Base-by-base conservation (phyloP, 2,888 invertebrate species). In the Drosophila infuscata region DNA sequence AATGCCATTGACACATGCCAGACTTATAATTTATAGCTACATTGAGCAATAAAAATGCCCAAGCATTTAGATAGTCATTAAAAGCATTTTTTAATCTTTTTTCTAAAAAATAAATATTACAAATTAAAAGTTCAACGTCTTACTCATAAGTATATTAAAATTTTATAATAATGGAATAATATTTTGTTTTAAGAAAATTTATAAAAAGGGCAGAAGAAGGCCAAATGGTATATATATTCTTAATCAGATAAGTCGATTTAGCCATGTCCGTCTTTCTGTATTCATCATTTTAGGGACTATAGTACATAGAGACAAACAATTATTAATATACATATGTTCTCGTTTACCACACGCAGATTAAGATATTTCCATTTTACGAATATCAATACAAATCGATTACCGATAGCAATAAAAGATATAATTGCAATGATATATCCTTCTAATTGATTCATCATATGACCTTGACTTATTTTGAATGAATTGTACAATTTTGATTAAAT, bases 281-380 rank as follows among this genome's bases (percentile, higher is more conserved):
- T 30, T 30, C 5, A 30, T 30, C 5, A 30, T 4, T 30, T 30
- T 15, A 15, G 36, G 2, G 36, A 36, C 36, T 15, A 6, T 36
- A 0, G 5, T 3, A 36, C 12, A 0, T 3, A 9, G n/a, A 41
- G 38, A n/a, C 3, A 8, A 1, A 0, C 0, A 9, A 7, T 7
- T 2, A 8, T 8, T 8, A 32, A 35, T 35, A 12, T 12, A 35
- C 12, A 12, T 12, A 0, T 4, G 4, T 35, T 35, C 12, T 5
- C 12, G 5, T 36, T 15, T 15, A 7, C 4, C 30, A 30, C 30
- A 7, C 30, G 30, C 30, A 36, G n/a, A 43, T 5, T 43, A 11
- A 11, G 41, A 5, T 11, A 1, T n/a, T 41, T 11, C 11, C 2
- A 0, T 11, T 11, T 20, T 0, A 43, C 11, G 41, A 43, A 43